Conservation (phyloP, 1,140 invertebrate species). For the Aricia agestis region DNA sequence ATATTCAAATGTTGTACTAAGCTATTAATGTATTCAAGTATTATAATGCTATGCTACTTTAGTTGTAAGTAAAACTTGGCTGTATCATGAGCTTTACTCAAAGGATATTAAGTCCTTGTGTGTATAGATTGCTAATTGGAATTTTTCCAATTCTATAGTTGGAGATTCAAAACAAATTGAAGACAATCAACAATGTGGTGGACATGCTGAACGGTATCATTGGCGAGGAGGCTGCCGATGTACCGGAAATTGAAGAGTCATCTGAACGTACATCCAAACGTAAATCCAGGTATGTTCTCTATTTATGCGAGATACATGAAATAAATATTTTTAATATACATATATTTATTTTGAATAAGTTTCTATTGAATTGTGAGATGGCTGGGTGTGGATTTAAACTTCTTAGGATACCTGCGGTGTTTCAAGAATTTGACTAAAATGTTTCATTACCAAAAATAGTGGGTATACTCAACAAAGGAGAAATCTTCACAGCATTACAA, state of each 20-base stretch:
- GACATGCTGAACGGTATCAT: slow-evolving; percentile 90
- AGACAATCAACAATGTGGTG: slow-evolving; percentile 88
- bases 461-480: neutral
- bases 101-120: neutral
- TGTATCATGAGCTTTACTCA: slow-evolving; percentile 1
- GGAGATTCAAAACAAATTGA: slow-evolving; percentile 89
- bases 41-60: slow-evolving; percentile 9
- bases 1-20: neutral
- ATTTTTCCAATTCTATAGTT: slow-evolving; percentile 75
- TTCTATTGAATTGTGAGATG: slow-evolving; percentile 2
- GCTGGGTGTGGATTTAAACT: neutral
- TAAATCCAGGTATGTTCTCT: slow-evolving; percentile 63
- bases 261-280: slow-evolving; percentile 45
- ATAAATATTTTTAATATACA: slow-evolving; percentile 18
- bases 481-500: neutral
- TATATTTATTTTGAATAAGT: slow-evolving; percentile 10
- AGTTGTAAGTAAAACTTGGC: slow-evolving; percentile 15
- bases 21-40: slow-evolving; percentile 18
- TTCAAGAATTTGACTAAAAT: neutral
- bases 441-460: neutral
- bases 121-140: neutral
- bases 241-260: slow-evolving; percentile 42
- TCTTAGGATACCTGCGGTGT: neutral
- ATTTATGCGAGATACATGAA: slow-evolving; percentile 20
- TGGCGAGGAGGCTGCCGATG: slow-evolving; percentile 77